These are phyloP conservation scores for Solen grandis DNA, from an alignment of 1,140 invertebrate species.

Conservation along the genomic window DNA sequence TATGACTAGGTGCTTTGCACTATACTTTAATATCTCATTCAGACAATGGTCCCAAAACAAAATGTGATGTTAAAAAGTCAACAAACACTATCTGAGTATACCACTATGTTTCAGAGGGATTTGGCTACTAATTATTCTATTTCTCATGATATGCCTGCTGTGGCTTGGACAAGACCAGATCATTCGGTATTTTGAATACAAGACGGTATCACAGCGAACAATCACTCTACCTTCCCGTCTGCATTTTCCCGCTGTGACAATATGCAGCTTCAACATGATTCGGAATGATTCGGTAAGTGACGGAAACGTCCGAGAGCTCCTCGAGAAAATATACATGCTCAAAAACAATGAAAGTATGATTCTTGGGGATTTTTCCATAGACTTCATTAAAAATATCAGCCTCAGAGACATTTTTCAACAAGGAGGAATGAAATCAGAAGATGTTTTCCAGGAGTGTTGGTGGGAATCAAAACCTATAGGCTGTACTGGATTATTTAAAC, in stretches of 20 bases:
- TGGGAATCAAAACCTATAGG: neutral
- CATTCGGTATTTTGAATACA: neutral
- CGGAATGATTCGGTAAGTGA: neutral
- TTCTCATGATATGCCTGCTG: neutral
- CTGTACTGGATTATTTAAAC: neutral
- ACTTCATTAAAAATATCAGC: neutral
- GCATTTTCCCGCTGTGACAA: neutral
- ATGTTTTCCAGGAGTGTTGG: neutral
- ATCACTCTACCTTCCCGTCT: neutral
- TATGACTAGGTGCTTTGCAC: too few species aligned
- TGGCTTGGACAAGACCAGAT: neutral
- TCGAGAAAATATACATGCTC: neutral
- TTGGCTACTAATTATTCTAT: neutral
- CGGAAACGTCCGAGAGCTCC: neutral
- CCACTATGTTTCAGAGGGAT: neutral
- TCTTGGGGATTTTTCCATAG: neutral
- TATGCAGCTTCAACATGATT: neutral
- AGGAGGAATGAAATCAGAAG: neutral
- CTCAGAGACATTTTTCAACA: neutral
- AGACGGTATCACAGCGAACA: neutral
- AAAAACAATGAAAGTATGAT: neutral
- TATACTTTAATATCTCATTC: too few species aligned
- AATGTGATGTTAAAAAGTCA: too few species aligned
- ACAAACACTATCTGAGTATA: too few species aligned
- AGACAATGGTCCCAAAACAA: too few species aligned